Evolutionary conservation across 64 coral and sea anemone species (phyloP), one percentile per base, ranked within the genome.

Genomic region (Stichodactyla mertensii): DNA sequence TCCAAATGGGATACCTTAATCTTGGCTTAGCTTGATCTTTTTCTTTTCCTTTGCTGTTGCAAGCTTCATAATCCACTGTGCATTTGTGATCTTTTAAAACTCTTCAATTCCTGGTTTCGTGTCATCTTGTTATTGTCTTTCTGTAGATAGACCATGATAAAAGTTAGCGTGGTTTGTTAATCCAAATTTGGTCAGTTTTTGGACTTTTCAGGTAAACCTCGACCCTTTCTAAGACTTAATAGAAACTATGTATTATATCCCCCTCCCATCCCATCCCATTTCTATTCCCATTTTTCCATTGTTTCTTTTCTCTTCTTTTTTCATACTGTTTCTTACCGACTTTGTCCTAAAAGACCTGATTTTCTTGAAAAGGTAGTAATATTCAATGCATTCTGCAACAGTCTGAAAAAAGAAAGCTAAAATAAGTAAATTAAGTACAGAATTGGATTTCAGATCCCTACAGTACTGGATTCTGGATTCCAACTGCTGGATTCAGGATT

Each of bases 351-450:
- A 82, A 16, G 80, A 10, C 24, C 52, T 20, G 12, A 54, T 82
- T 45, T 82, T 15, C 23, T 82, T 82, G 80, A 55, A 82, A 45
- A 82, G 55, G 24, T 82, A 82, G 52, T 82, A 82, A 36, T 55
- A 82, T 52, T 82, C 16, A 55, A 82, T 52, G 18, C 80, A 82
- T 18, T 82, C 80, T 55, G 36, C 15, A 20, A 28, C 54, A 55
- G 52, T 82, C 80, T 82, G 28, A 22, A 20, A 81, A 81, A 81
- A 82, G 0, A 5, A 55, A 82, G 22, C 15, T 15, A 81, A 66
- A 81, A 81, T 20, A 12, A 55, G 18, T 45, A 45, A 77, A 51
- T 10, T 26, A 10, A 77, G 71, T 26, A 77, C 71, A 4, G 10
- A 14, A 77, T 9, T 11, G 14, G 56, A 9, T 58, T 0, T 0